A percentile compares a stretch with the other conserved stretches of the same genome.
Conservation (phyloP, 2,797 vertebrate genomes). For the Gymnoscopelus microlampas region DNA sequence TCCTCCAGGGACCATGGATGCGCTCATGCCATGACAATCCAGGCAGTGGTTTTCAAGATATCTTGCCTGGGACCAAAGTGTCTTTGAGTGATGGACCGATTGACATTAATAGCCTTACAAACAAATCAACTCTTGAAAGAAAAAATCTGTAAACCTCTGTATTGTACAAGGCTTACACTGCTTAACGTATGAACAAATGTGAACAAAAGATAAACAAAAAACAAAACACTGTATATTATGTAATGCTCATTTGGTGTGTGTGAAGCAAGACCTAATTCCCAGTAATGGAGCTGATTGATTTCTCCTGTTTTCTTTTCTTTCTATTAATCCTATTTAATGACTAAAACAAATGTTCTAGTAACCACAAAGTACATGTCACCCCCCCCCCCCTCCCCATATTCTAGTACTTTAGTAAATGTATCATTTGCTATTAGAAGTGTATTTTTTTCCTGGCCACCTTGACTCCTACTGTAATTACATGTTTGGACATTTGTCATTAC, state of each 20-base stretch:
- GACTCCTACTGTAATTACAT: neutral
- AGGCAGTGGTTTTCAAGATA: too few relatives aligned
- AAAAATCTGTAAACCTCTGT: neutral
- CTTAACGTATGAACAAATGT: constrained; percentile 23
- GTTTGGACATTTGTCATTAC: neutral
- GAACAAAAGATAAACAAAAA: constrained; percentile 57
- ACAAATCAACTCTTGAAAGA: too few relatives aligned
- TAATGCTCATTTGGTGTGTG: constrained; percentile 72
- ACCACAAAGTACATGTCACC: constrained; percentile 32
- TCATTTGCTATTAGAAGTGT: neutral
- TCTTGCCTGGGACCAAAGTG: too few relatives aligned
- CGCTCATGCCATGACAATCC: too few relatives aligned
- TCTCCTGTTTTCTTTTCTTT: constrained; percentile 47
- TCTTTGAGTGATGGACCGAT: too few relatives aligned
- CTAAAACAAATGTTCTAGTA: constrained; percentile 56
- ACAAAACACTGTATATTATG: constrained; percentile 59
- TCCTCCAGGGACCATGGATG: too few relatives aligned
- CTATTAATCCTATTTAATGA: constrained; percentile 70
- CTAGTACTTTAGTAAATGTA: neutral
- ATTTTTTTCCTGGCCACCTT: neutral
- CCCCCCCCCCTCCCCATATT: too few relatives aligned
- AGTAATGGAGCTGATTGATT: constrained; percentile 72
- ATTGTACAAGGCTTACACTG: constrained; percentile 15
- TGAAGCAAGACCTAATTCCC: constrained; percentile 62
- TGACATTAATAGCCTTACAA: too few relatives aligned